A percentile compares a stretch with the other conserved stretches of the same genome.
These are phyloP conservation scores for Myrmecophaga tridactyla DNA, from an alignment of 2,113 vertebrate species.

Conservation along the genomic window DNA sequence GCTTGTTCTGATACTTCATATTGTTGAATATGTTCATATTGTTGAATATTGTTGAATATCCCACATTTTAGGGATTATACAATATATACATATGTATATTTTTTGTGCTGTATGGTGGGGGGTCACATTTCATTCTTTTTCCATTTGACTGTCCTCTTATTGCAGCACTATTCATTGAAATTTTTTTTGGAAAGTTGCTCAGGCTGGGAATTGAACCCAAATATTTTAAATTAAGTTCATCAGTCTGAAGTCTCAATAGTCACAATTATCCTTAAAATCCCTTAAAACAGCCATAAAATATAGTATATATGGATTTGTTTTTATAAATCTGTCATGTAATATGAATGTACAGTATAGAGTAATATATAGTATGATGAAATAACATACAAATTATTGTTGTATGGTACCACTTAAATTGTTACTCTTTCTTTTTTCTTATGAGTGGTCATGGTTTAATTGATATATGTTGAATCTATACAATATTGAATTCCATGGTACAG, in stretches of 20 bases:
- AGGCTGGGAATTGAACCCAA: no score
- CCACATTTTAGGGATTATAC: background rate
- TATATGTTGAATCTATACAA: background rate
- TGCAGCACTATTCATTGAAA: no score
- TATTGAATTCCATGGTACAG: background rate
- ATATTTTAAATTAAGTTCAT: conserved; percentile 30
- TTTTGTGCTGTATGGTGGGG: no score
- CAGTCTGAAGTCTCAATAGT: background rate
- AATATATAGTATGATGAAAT: background rate
- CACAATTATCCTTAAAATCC: conserved; percentile 17
- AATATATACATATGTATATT: no score
- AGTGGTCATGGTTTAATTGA: background rate
- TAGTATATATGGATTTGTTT: background rate
- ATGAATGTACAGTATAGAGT: background rate
- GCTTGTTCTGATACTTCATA: conserved; percentile 1
- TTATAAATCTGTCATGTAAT: background rate
- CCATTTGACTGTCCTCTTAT: no score
- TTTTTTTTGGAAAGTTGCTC: no score
- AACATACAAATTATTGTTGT: background rate
- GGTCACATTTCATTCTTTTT: no score
- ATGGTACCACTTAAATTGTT: background rate
- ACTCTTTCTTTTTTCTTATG: background rate
- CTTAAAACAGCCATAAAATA: background rate
- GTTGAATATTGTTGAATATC: no score
- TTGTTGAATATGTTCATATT: conserved; percentile 36